Evolutionary conservation across 2,888 invertebrate species (phyloP).

Genomic region (Nesidiocoris tenuis): DNA sequence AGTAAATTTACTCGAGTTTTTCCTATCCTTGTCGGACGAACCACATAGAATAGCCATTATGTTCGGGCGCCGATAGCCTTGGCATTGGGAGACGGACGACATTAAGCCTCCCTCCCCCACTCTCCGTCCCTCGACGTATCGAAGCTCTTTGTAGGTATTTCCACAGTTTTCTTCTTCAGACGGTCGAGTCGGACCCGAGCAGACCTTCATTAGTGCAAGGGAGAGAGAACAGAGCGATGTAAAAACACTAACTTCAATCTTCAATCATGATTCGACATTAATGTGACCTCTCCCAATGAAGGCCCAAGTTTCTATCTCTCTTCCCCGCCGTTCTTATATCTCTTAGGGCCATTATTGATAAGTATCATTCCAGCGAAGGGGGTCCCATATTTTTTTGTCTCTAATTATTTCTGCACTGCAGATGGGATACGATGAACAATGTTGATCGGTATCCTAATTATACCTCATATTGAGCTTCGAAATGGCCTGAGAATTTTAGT

Average conservation of each 20-base stretch:
- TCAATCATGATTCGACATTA: slow-evolving; percentile 43
- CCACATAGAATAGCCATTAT: slow-evolving; percentile 27
- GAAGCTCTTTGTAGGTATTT: slow-evolving; percentile 22
- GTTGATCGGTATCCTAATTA: no score
- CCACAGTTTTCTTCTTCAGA: slow-evolving; percentile 32
- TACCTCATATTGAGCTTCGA: no score
- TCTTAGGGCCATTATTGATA: slow-evolving; percentile 38
- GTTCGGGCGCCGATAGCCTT: slow-evolving; percentile 17
- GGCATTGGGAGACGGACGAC: slow-evolving; percentile 31
- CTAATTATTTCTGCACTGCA: no score
- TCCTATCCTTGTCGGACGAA: not conserved
- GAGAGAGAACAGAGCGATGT: slow-evolving; percentile 13
- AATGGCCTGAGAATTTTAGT: no score
- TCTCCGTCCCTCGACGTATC: not conserved
- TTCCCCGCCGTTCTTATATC: slow-evolving; percentile 15
- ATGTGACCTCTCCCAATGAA: slow-evolving; percentile 10
- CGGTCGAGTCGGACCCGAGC: slow-evolving; percentile 13
- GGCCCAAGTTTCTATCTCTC: not conserved
- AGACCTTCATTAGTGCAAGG: slow-evolving; percentile 29
- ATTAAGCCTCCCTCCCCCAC: slow-evolving; percentile 7
- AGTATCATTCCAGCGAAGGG: slow-evolving; percentile 1
- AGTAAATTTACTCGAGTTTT: not conserved
- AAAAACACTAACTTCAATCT: slow-evolving; percentile 33
- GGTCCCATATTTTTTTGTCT: not conserved
- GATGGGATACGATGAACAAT: no score